These are phyloP conservation scores for Hydrozoanthus gracilis DNA, from an alignment of 92 coral and sea anemone genomes.

Conservation along the genomic window DNA sequence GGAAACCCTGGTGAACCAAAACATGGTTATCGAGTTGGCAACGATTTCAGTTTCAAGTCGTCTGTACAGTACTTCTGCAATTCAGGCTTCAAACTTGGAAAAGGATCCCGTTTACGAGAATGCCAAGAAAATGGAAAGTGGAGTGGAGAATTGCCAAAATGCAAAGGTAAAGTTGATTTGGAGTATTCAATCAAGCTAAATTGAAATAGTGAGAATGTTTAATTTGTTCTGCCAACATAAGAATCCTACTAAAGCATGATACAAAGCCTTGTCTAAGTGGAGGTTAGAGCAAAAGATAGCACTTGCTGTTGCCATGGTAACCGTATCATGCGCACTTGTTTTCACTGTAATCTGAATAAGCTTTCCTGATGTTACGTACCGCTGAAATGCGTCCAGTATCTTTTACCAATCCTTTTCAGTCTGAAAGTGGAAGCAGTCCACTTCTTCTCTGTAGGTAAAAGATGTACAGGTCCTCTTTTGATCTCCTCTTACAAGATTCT, in stretches of 20 bases:
- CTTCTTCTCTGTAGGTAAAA: too few species aligned
- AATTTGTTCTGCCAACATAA: too few species aligned
- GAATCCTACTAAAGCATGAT: too few species aligned
- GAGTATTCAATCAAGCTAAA: too few species aligned
- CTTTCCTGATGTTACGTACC: too few species aligned
- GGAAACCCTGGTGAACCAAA: slow-evolving; percentile 77
- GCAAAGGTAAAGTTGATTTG: slow-evolving; percentile 59
- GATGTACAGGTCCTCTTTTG: too few species aligned
- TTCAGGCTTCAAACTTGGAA: slow-evolving; percentile 73
- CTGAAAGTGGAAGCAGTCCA: too few species aligned
- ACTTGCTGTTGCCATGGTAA: slow-evolving; percentile 16
- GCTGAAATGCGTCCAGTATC: too few species aligned
- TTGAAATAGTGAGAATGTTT: too few species aligned
- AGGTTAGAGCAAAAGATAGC: neutral
- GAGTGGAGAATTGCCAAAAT: slow-evolving; percentile 79
- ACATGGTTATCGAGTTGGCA: slow-evolving; percentile 77
- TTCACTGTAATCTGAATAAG: neutral
- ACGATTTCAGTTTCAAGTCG: slow-evolving; percentile 63
- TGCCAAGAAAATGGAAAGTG: slow-evolving; percentile 75
- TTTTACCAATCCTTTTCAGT: too few species aligned
- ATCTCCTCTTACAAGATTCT: too few species aligned
- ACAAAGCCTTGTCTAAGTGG: too few species aligned
- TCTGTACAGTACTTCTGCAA: slow-evolving; percentile 81
- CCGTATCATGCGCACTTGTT: neutral
- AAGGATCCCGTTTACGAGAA: slow-evolving; percentile 65